Base-by-base conservation (phyloP, 2,113 vertebrate species). In the Clarias gariepinus region DNA sequence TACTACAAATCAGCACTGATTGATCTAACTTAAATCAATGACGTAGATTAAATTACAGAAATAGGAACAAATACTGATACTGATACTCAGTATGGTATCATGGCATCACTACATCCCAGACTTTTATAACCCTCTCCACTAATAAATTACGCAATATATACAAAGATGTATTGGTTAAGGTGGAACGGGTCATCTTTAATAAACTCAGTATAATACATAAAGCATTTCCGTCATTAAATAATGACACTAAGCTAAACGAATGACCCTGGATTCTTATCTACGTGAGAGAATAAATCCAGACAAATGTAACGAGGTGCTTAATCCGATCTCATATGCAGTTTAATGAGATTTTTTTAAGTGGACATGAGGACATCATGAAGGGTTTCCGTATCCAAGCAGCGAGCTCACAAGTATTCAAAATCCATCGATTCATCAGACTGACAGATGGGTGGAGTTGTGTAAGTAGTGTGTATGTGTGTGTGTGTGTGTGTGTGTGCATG, bases 331-430 rank as follows among this genome's bases (percentile, higher is more conserved):
- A 7, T n/a, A 18, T 10, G 11, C 71, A 52, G 57, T 76, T 63
- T 85, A 77, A 58, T 85, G 28, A 85, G 57, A 76, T 7, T 23
- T 83, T 47, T 30, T 83, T 2, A 58, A 77, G 71, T 41, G 83
- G 57, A 61, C 30, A 36, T 8, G 0, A 16, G 74, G 83, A 74
- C 71, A 57, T 84, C 82, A 74, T 60, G 53, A 19, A 13, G 53
- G 30, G 53, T 57, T 84, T 84, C 66, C 4, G 36, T 33, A 21
- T 63, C 57, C 71, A 63, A 60, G 68, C 30, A n/a, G 68, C 13
- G 19, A 77, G 71, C 21, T 52, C 73, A 53, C 6, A 77, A 53
- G 47, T 12, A 23, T 47, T 21, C 69, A 47, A 73, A 47, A 74
- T 74, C 21, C 10, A 47, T 25, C 36, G 47, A 13, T 23, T 74